Evolutionary conservation across 2,797 vertebrate species (phyloP), one percentile per base, ranked within the genome.

Genomic region (Balearica regulorum): DNA sequence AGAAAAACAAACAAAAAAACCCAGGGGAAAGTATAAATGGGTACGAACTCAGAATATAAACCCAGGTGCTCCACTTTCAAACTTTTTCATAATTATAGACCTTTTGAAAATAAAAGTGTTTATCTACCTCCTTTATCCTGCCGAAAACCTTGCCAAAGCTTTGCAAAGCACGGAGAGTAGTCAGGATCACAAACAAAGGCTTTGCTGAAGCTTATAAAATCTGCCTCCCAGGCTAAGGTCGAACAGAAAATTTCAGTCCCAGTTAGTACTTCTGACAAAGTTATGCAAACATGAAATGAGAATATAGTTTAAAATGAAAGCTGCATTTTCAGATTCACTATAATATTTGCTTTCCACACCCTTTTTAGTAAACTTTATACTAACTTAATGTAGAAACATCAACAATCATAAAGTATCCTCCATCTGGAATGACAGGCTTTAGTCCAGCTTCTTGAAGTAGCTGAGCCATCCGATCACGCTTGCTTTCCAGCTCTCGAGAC

Each of bases 341-440:
- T 35, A 76, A 17, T 44, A 68, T 79, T 94, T 69, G 62, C 37
- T 95, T 94, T 89, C 64, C 22, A 69, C 29, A 22, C 1, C 4
- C 35, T 75, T 66, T 65, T 91, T 31, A 91, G 91, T 85, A 85
- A 97, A 91, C 31, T 9, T 29, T 73, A 92, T 85, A 97, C 97
- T 96, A 91, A 99, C 99, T 98, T 93, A 99, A 97, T 6, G 94
- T 86, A 24, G 99, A 98, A 92, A 99, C 97, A 48, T 99, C 99
- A 28, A 98, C 99, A 4, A 99, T 97, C 97, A 99, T 99, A 89
- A 99, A 99, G 98, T 99, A 99, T 82, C 99, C 99, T 92, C 99
- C 99, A 49, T 99, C 99, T 14, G 99, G 99, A 91, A 99, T 41
- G 64, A 99, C 51, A 11, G 99, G 99, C 79, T 97, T 98, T 97